Evolutionary conservation across 2,888 invertebrate species (phyloP).

Genomic region (Meiosimyza decipiens): DNA sequence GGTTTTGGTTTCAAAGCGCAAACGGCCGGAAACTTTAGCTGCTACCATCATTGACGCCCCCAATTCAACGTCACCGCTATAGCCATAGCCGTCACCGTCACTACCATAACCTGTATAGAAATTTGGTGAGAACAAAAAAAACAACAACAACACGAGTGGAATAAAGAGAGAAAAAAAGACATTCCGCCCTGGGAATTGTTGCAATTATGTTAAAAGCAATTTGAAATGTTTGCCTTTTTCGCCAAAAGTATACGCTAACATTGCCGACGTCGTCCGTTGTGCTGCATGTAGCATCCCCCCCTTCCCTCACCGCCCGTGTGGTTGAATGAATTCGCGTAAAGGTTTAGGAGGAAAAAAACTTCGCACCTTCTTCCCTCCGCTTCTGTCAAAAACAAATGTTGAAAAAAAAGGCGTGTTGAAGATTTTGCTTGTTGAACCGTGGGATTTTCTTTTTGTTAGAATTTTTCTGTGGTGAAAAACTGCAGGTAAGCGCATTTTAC

Average conservation of each 20-base stretch:
- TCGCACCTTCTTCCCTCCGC: not conserved
- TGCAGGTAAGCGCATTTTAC: not conserved
- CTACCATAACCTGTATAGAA: not conserved
- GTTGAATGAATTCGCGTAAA: not conserved
- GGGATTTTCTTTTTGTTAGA: not conserved
- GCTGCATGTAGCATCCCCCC: slow-evolving; percentile 1
- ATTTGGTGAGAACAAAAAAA: slow-evolving; percentile 11
- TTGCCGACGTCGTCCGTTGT: not conserved
- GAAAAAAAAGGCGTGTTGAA: not conserved
- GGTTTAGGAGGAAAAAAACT: no score
- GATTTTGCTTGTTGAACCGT: slow-evolving; percentile 24
- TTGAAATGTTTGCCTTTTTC: slow-evolving; percentile 41
- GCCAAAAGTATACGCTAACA: not conserved
- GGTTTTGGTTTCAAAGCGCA: slow-evolving; percentile 11
- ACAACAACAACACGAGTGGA: no score
- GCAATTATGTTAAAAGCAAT: slow-evolving; percentile 62
- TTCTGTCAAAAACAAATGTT: not conserved
- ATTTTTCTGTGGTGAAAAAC: not conserved
- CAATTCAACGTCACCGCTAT: no score
- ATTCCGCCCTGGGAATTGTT: slow-evolving; percentile 50
- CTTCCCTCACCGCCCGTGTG: not conserved
- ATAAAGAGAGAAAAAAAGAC: not conserved
- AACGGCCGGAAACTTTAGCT: slow-evolving; percentile 11
- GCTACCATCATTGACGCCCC: slow-evolving; percentile 2
- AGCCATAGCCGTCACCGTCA: no score